Evolutionary conservation across 2,113 vertebrate species (phyloP).

Genomic region (Poicephalus meyeri): DNA sequence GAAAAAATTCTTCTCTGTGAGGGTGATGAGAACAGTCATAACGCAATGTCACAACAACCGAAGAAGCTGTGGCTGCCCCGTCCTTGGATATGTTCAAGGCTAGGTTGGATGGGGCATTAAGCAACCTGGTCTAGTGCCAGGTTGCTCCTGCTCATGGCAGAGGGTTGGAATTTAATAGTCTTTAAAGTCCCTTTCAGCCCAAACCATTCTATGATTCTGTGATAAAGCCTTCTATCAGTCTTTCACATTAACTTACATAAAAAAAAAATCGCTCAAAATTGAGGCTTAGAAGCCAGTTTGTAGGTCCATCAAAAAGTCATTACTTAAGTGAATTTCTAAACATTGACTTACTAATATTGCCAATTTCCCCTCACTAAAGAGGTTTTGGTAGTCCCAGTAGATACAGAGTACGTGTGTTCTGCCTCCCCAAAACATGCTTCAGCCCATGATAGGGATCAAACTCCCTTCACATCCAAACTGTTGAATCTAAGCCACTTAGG

Average conservation of each 20-base stretch:
- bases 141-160: not conserved
- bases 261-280: rapidly evolving
- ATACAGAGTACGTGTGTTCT: not conserved
- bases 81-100: not conserved
- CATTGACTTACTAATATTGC: not conserved
- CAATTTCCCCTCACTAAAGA: not conserved
- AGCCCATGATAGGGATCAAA: not conserved
- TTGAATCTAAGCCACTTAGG: not conserved
- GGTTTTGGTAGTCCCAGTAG: not conserved
- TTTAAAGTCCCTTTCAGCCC: not conserved
- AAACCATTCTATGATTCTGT: not conserved
- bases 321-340: not conserved
- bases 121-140: not conserved
- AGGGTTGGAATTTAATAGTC: not conserved
- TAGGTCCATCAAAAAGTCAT: not conserved
- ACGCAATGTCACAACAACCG: not conserved
- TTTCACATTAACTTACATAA: not conserved
- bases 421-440: not conserved
- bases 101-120: not conserved
- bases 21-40: not conserved
- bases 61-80: not conserved
- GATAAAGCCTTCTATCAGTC: not conserved
- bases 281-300: not conserved
- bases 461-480: not conserved
- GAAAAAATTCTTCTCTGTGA: no score